Base-by-base conservation (phyloP, 2,888 invertebrate species). In the Tachystola acroxantha region DNA sequence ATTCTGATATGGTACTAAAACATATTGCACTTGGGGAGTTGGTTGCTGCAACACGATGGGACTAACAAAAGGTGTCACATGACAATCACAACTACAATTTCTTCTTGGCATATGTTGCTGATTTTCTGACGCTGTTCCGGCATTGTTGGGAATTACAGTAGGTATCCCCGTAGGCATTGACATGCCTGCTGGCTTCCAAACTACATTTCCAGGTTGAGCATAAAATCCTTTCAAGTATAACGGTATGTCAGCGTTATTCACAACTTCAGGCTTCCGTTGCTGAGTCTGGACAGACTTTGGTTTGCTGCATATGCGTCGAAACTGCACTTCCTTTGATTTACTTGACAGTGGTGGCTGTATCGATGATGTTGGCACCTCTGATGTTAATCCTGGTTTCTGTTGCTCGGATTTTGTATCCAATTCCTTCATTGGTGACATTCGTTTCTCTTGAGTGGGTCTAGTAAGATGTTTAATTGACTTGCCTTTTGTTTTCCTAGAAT, bases 101-200 rank as follows among this genome's bases (percentile, higher is more conserved):
- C 34, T 55, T 40, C 44, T 56, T 19, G 36, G 31, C 9, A 37
- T 10, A 34, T 26, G 40, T 10, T 48, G 43, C 36, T 45, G 45
- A 29, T 42, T 48, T n/a, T n/a, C n/a, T n/a, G n/a, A n/a, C n/a
- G n/a, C n/a, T 43, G 24, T 13, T 43, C 28, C 26, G 42, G 24
- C 16, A 6, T 43, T 36, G 28, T 40, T 48, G 11, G 9, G 48
- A 3, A 16, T 53, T 32, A 12, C 51, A 29, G 2, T 46, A 3
- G 60, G 30, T 26, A 56, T 14, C 13, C 43, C 51, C n/a, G 62
- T 31, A 22, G 63, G 36, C 38, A 64, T 43, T 42, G 64, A 36
- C 2, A 59, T 42, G 36, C 50, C 65, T 14, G 68, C 34, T 10
- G 74, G 72, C 37, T 73, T 75, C 75, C 73, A 78, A 33, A 76